These are phyloP conservation scores for Hymenopus coronatus DNA, from an alignment of 2,888 invertebrate species.

Conservation along the genomic window DNA sequence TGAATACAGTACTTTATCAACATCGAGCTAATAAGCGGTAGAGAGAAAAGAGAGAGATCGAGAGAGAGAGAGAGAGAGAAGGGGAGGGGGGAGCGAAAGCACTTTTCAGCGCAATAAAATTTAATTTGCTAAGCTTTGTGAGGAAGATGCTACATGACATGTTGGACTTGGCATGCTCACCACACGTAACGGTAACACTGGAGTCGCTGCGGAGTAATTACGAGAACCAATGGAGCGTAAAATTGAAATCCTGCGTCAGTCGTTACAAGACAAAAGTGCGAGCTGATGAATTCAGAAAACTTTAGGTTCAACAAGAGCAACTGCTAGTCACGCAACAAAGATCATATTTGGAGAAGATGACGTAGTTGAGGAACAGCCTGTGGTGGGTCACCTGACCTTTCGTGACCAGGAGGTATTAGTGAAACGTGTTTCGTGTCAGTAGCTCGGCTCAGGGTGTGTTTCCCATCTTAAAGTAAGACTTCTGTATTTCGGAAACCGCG, in stretches of 20 bases:
- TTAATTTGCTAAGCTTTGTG: not conserved
- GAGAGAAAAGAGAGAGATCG: too few species aligned
- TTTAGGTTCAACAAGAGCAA: too few species aligned
- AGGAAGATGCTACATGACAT: not conserved
- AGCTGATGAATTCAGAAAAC: not conserved
- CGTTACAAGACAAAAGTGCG: not conserved
- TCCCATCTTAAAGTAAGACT: too few species aligned
- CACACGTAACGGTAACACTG: not conserved
- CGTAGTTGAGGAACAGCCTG: not conserved
- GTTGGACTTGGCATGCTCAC: not conserved
- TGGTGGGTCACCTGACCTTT: not conserved
- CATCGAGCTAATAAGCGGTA: too few species aligned
- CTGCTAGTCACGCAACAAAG: too few species aligned
- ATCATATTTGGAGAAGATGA: too few species aligned
- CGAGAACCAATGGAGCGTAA: not conserved
- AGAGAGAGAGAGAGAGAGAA: too few species aligned
- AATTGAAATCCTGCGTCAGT: not conserved
- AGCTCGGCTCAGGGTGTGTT: not conserved
- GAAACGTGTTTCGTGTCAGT: not conserved
- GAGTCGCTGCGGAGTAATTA: not conserved
- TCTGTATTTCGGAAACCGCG: too few species aligned
- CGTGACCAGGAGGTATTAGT: not conserved
- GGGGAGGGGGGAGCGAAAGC: too few species aligned
- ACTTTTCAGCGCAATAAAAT: too few species aligned
- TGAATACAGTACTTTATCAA: too few species aligned